These are phyloP conservation scores for Apamea epomidion DNA, from an alignment of 2,888 invertebrate genomes.

Conservation along the genomic window DNA sequence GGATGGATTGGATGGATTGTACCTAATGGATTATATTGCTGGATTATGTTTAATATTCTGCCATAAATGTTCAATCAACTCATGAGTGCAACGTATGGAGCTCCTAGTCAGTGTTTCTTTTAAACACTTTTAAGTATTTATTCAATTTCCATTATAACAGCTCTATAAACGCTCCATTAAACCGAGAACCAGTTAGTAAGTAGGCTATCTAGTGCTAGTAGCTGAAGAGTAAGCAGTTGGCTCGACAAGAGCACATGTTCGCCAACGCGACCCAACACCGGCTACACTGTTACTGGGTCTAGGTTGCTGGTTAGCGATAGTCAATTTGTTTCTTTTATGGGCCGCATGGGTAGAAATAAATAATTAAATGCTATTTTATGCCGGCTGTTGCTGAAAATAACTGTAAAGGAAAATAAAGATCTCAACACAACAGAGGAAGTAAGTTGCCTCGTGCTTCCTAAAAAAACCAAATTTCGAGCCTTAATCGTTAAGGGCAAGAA, in stretches of 20 bases:
- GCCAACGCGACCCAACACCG: conserved; percentile 43
- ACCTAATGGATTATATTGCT: too few relatives aligned
- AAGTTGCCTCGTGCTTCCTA: too few relatives aligned
- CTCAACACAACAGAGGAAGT: too few relatives aligned
- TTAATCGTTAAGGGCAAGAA: neutral
- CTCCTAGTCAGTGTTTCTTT: neutral
- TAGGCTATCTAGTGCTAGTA: conserved; percentile 49
- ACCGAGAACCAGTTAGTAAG: conserved; percentile 50
- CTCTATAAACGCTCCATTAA: conserved; percentile 23
- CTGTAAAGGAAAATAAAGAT: too few relatives aligned
- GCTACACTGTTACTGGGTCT: conserved; percentile 54
- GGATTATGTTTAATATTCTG: too few relatives aligned
- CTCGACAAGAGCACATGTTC: conserved; percentile 24
- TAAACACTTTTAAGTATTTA: neutral
- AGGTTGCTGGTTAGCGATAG: conserved; percentile 48
- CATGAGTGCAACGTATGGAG: too few relatives aligned
- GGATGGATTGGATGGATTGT: too few relatives aligned
- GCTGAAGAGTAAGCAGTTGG: conserved; percentile 48
- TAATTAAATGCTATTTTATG: too few relatives aligned
- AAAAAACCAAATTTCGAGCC: too few relatives aligned
- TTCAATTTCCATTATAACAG: conserved; percentile 15
- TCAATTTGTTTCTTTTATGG: conserved; percentile 29
- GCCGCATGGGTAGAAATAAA: neutral
- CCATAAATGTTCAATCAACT: too few relatives aligned
- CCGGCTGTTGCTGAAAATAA: too few relatives aligned